Percentiles rank a stretch among this genome's conserved stretches.
phyloP scores from a whole-genome alignment of 2,797 vertebrate species.

The Nasua narica region DNA sequence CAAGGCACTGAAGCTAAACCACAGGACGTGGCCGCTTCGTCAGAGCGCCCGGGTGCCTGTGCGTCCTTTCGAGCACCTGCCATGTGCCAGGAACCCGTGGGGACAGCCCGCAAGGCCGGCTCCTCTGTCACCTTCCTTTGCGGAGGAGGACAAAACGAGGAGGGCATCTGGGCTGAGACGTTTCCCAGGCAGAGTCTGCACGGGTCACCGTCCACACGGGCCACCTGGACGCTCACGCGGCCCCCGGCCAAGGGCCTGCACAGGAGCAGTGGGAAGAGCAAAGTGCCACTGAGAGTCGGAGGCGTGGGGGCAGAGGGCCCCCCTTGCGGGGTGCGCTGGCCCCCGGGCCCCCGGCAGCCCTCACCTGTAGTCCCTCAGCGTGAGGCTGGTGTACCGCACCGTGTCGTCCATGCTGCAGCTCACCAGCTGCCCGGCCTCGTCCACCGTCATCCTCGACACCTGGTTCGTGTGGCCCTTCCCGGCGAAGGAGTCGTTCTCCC shows the following conservation, averaged over 20 bases:
- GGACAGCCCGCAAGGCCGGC: background rate
- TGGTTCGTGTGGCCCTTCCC: constrained; percentile 97
- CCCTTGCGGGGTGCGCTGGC: accelerated
- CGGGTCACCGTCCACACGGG: accelerated
- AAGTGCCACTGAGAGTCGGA: accelerated
- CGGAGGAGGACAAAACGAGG: background rate
- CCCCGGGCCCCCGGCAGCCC: background rate
- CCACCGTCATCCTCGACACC: constrained; percentile 89
- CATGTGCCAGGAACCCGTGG: accelerated
- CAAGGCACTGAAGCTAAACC: accelerated
- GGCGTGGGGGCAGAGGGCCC: accelerated
- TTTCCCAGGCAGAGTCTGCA: background rate
- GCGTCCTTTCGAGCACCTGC: background rate
- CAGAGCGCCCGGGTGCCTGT: accelerated
- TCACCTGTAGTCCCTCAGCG: constrained; percentile 93
- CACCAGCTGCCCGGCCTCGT: constrained; percentile 88
- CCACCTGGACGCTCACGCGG: background rate
- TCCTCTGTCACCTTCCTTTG: background rate
- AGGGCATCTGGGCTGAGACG: accelerated
- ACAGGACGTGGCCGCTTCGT: accelerated
- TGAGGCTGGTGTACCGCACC: constrained; percentile 89
- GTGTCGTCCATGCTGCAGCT: constrained; percentile 98
- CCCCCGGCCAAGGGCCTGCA: accelerated
- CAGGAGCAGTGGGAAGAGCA: background rate
- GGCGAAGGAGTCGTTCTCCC: constrained; percentile 90